Percentiles rank a stretch among this genome's conserved stretches.
Evolutionary conservation across 2,113 vertebrate species (phyloP).

Genomic region (Tor tambroides): DNA sequence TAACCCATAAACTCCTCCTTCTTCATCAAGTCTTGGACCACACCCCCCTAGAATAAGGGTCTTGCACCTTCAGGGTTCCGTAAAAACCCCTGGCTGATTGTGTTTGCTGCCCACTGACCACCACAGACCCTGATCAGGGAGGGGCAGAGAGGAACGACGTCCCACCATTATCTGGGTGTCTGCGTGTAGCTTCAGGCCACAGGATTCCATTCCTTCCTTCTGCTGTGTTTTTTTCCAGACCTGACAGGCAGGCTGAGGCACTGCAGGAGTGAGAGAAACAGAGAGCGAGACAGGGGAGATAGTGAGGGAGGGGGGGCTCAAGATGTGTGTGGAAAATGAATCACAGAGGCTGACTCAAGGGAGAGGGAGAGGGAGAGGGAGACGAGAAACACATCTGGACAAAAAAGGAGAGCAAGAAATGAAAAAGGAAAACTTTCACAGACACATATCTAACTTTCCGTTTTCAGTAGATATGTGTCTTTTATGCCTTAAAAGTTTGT

Average conservation of each 20-base stretch:
- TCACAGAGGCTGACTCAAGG: slow-evolving; percentile 71
- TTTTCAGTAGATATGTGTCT: neutral
- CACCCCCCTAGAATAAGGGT: slow-evolving; percentile 51
- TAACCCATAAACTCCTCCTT: slow-evolving; percentile 51
- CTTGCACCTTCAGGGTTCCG: slow-evolving; percentile 47
- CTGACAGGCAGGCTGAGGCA: slow-evolving; percentile 53
- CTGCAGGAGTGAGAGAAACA: slow-evolving; percentile 15
- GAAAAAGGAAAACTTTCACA: slow-evolving; percentile 55
- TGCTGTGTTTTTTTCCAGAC: slow-evolving; percentile 54
- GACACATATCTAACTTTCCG: neutral
- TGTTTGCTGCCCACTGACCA: neutral
- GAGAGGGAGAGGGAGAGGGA: slow-evolving; percentile 45
- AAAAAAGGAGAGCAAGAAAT: slow-evolving; percentile 53
- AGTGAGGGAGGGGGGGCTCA: slow-evolving; percentile 46
- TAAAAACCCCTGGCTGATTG: neutral
- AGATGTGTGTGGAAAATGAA: slow-evolving; percentile 80
- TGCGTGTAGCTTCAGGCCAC: slow-evolving; percentile 39
- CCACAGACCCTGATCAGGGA: neutral
- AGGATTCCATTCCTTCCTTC: slow-evolving; percentile 61
- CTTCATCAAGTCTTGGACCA: slow-evolving; percentile 39
- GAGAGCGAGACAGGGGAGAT: slow-evolving; percentile 60
- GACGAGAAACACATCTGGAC: slow-evolving; percentile 76
- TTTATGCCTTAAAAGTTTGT: neutral
- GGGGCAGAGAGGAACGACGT: slow-evolving; percentile 6
- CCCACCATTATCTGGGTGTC: slow-evolving; percentile 14